Conservation (phyloP, 2,888 invertebrate species). For the Drosophila pseudotakahashii region DNA sequence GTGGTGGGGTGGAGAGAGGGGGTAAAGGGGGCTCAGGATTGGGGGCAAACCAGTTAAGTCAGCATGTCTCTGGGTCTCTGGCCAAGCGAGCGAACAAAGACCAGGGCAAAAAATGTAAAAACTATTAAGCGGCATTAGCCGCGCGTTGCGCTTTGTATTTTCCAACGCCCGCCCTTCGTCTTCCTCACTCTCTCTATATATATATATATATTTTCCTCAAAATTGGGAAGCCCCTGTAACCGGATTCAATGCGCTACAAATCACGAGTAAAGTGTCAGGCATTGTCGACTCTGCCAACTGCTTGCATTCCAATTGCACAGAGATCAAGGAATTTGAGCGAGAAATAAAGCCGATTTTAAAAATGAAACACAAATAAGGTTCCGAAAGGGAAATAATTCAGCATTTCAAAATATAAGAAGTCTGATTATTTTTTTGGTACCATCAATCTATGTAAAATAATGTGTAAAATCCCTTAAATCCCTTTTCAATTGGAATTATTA, state of each 20-base stretch:
- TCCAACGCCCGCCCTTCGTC: constrained; percentile 6
- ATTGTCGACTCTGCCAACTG: constrained; percentile 16
- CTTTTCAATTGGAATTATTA: background rate
- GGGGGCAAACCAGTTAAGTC: constrained; percentile 72
- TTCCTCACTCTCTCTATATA: background rate
- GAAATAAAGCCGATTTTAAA: background rate
- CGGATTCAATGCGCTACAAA: constrained; percentile 49
- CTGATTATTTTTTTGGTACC: too few species aligned
- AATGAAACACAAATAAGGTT: background rate
- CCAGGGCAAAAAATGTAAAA: constrained; percentile 67
- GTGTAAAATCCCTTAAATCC: background rate
- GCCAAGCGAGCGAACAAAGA: constrained; percentile 50
- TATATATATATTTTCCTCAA: background rate
- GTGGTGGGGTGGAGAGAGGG: background rate
- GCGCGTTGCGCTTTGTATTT: constrained; percentile 74
- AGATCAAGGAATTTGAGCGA: background rate
- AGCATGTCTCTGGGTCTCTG: constrained; percentile 64
- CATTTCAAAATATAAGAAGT: too few species aligned
- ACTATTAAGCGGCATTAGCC: constrained; percentile 78
- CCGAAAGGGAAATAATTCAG: too few species aligned
- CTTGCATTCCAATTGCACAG: background rate
- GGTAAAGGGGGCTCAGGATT: constrained; percentile 12
- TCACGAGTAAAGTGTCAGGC: constrained; percentile 32
- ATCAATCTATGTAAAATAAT: background rate
- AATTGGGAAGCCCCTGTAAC: constrained; percentile 24